phyloP scores from a whole-genome alignment of 2,888 invertebrate genomes.

The Callinectes sapidus region DNA sequence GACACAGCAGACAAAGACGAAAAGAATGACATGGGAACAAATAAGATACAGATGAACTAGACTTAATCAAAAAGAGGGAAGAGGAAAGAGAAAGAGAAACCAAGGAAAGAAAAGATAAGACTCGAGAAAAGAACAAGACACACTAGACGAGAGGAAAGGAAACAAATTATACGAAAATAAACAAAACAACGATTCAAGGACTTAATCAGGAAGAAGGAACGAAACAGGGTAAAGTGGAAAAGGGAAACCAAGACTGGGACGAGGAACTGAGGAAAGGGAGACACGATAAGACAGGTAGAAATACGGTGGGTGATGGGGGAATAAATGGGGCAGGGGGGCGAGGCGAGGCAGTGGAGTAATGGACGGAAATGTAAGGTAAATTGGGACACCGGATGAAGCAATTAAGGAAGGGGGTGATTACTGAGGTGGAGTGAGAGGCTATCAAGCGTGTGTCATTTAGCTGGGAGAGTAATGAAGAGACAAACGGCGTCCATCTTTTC shows the following conservation, averaged over 20 bases:
- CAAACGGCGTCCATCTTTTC: neutral
- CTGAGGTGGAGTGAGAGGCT: constrained; percentile 20
- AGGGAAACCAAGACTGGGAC: neutral
- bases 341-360: neutral
- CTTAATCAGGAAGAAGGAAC: neutral
- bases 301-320: neutral
- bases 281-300: neutral
- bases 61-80: neutral
- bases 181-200: neutral
- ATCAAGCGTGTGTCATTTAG: constrained; percentile 21
- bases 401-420: constrained; percentile 24
- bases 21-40: neutral
- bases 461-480: constrained; percentile 18
- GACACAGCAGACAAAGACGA: neutral
- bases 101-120: constrained; percentile 3
- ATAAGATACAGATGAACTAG: neutral
- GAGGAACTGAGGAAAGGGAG: neutral
- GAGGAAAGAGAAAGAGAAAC: neutral
- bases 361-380: constrained; percentile 14
- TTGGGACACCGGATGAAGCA: constrained; percentile 27
- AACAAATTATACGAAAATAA: neutral
- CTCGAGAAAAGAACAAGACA: neutral
- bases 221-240: neutral
- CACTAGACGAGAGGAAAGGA: neutral
- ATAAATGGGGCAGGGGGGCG: neutral